Percentiles rank a stretch among this genome's conserved stretches.
Conservation (phyloP, 2,797 vertebrate genomes). For the Parotocinclus haroldoi region DNA sequence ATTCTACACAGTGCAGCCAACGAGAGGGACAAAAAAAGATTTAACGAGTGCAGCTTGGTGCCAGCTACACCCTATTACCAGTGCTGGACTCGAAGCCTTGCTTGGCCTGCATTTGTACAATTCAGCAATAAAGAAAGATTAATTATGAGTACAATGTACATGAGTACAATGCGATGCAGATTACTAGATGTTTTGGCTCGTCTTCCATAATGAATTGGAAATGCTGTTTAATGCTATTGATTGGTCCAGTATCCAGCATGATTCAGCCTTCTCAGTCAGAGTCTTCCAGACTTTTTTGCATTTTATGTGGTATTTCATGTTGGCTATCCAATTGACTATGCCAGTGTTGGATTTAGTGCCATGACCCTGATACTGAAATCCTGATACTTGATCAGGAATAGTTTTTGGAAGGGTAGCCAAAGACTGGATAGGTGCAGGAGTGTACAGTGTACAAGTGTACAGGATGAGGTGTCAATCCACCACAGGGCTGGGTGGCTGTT, state of each 20-base stretch:
- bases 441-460: too few species aligned
- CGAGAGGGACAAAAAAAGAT: neutral
- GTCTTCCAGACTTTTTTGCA: neutral
- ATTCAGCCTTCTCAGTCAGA: too few species aligned
- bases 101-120: neutral
- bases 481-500: too few species aligned
- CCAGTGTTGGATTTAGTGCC: slow-evolving; percentile 33
- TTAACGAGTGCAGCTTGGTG: slow-evolving; percentile 1
- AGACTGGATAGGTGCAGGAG: too few species aligned
- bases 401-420: too few species aligned
- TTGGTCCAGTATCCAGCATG: neutral
- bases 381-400: too few species aligned
- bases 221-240: slow-evolving; percentile 1
- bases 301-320: neutral
- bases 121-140: neutral
- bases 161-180: neutral
- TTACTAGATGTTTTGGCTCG: neutral
- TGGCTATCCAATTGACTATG: slow-evolving; percentile 6
- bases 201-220: neutral
- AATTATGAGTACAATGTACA: neutral
- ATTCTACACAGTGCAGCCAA: slow-evolving; percentile 5
- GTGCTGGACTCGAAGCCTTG: neutral
- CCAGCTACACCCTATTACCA: slow-evolving; percentile 22
- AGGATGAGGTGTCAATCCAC: too few species aligned
- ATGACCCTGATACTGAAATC: too few species aligned